Evolutionary conservation across 2,888 invertebrate species (phyloP).

Genomic region (Exocentrus adspersus): DNA sequence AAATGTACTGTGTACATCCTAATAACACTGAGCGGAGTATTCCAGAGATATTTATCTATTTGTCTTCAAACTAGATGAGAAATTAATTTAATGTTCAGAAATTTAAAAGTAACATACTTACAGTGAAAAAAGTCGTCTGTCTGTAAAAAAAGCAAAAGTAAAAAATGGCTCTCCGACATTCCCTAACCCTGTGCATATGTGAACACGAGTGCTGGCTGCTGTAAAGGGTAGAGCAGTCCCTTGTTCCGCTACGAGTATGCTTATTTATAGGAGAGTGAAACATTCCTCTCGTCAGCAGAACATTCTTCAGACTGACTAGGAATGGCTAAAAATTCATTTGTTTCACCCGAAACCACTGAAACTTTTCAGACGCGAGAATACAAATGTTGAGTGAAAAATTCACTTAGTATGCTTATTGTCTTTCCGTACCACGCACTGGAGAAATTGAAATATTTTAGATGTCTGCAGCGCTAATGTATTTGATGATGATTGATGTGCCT

Average conservation of each 20-base stretch:
- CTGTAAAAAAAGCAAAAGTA: constrained; percentile 5
- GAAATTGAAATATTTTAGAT: constrained; percentile 51
- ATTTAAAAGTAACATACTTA: no score
- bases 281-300: constrained; percentile 49
- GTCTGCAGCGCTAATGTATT: constrained; percentile 38
- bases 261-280: constrained; percentile 46
- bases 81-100: no score
- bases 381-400: constrained; percentile 56
- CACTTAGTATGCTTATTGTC: constrained; percentile 53
- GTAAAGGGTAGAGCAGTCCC: constrained; percentile 23
- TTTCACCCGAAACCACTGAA: constrained; percentile 54
- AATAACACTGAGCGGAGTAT: no score
- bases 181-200: constrained; percentile 18
- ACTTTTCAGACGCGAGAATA: constrained; percentile 53
- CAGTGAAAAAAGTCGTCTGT: no score
- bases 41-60: no score
- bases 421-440: constrained; percentile 41
- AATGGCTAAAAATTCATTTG: constrained; percentile 56
- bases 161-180: constrained; percentile 8
- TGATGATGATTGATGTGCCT: constrained; percentile 38
- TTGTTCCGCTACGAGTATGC: constrained; percentile 29
- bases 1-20: no score
- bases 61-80: no score
- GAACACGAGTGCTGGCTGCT: constrained; percentile 28
- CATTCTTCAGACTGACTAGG: constrained; percentile 51